Conservation (phyloP, 1,140 invertebrate genomes). For the Paraescarpia echinospica region DNA sequence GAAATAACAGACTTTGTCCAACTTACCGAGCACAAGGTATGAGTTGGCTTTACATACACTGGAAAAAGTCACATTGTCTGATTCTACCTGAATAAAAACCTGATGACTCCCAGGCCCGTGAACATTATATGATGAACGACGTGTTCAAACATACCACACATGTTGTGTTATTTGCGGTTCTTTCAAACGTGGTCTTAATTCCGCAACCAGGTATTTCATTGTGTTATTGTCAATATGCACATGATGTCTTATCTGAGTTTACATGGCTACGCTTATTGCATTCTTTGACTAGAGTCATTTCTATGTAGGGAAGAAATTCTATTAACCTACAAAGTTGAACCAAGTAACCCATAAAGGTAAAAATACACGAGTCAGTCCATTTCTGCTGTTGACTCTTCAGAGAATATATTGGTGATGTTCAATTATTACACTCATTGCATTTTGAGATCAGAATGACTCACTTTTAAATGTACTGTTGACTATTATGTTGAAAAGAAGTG, state of each 20-base stretch:
- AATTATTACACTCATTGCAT: background rate
- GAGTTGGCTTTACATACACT: too few species aligned
- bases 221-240: background rate
- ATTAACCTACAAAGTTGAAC: background rate
- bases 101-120: background rate
- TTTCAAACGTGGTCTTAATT: background rate
- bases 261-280: background rate
- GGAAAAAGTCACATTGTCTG: constrained; percentile 13
- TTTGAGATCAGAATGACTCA: background rate
- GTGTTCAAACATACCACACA: background rate
- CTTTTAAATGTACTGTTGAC: background rate
- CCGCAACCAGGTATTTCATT: background rate
- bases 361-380: background rate
- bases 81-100: background rate
- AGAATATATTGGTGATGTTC: background rate
- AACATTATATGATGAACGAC: constrained; percentile 9
- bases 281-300: background rate
- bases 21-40: constrained; percentile 73
- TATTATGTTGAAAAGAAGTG: background rate
- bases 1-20: constrained; percentile 92
- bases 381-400: background rate
- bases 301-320: background rate
- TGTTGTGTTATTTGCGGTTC: background rate
- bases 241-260: background rate
- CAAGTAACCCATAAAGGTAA: background rate